phyloP scores from a whole-genome alignment of 2,888 invertebrate species.

The Dryomyza anilis region DNA sequence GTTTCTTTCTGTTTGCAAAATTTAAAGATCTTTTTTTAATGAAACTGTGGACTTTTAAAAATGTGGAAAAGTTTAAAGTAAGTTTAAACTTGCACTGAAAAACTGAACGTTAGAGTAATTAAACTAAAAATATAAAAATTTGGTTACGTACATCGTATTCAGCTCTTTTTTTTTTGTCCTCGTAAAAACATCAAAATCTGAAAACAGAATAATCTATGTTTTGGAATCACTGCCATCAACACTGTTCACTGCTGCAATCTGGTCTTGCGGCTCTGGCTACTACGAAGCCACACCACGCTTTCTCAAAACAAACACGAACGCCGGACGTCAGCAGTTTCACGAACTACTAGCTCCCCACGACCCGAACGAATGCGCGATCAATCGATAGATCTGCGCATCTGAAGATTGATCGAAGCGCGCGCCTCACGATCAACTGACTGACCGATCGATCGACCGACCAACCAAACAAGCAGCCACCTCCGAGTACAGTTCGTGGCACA shows the following conservation, averaged over 20 bases:
- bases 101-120: no score
- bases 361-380: neutral
- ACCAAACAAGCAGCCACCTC: conserved; percentile 10
- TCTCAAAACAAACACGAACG: conserved; percentile 4
- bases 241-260: neutral
- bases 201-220: no score
- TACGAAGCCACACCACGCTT: neutral
- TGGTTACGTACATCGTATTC: no score
- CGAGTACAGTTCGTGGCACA: conserved; percentile 33
- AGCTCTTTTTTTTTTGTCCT: no score
- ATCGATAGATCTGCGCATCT: conserved; percentile 3
- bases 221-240: neutral
- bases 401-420: neutral
- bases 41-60: no score
- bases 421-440: neutral
- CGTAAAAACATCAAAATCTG: no score
- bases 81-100: no score
- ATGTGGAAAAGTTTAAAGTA: no score
- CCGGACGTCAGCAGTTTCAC: neutral
- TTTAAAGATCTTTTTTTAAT: no score
- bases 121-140: no score
- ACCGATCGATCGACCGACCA: neutral
- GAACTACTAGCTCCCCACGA: neutral
- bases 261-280: neutral
- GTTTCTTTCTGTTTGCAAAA: no score